These are phyloP conservation scores for Scaptomyza parva DNA, from an alignment of 2,888 invertebrate genomes.

Conservation along the genomic window DNA sequence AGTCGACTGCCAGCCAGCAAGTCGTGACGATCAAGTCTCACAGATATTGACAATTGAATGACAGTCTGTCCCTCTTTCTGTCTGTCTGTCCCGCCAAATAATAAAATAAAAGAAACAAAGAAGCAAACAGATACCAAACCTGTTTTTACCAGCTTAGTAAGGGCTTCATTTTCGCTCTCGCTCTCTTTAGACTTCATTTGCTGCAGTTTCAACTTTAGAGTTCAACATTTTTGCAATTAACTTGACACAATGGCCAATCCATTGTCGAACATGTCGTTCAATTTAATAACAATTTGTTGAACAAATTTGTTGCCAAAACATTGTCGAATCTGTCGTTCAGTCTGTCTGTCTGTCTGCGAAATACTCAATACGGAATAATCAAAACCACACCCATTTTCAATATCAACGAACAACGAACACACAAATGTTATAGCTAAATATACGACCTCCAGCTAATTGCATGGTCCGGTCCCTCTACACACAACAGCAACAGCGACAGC, in stretches of 20 bases:
- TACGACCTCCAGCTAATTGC: constrained; percentile 74
- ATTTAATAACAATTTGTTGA: constrained; percentile 64
- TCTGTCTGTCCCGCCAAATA: constrained; percentile 26
- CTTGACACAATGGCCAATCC: constrained; percentile 55
- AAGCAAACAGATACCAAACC: constrained; percentile 22
- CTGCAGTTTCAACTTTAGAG: not conserved
- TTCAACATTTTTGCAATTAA: constrained; percentile 40
- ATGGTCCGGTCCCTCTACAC: constrained; percentile 41
- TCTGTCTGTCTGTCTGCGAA: not conserved
- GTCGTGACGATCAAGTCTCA: constrained; percentile 68
- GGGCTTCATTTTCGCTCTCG: constrained; percentile 22
- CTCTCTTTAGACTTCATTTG: not conserved
- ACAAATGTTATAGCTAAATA: constrained; percentile 51
- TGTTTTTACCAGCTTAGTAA: constrained; percentile 34
- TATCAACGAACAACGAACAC: constrained; percentile 37
- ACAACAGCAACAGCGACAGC: constrained; percentile 11
- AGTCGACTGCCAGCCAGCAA: constrained; percentile 34
- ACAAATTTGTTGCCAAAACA: constrained; percentile 65
- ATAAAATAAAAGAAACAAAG: constrained; percentile 5
- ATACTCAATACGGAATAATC: not conserved
- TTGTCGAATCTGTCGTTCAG: constrained; percentile 43
- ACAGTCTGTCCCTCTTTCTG: too few species aligned
- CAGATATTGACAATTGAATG: constrained; percentile 78
- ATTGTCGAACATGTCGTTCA: constrained; percentile 36
- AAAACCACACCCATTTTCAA: constrained; percentile 58